A percentile compares a stretch with the other conserved stretches of the same genome.
These are phyloP conservation scores for Murina feae DNA, from an alignment of 2,113 vertebrate species.

Conservation along the genomic window DNA sequence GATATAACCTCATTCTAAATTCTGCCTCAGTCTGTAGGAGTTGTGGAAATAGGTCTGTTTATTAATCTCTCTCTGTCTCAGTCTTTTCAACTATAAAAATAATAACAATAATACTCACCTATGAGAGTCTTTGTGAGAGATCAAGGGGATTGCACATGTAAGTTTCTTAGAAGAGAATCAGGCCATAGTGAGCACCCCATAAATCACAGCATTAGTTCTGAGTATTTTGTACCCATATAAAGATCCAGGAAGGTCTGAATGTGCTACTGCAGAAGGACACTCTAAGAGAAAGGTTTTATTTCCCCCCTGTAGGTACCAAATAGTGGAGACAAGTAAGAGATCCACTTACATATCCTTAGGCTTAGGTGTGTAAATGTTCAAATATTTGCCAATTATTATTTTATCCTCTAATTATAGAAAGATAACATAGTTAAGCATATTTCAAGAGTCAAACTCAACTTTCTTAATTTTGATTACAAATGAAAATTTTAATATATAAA, in stretches of 20 bases:
- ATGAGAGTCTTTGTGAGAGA: not conserved
- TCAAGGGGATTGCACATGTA: not conserved
- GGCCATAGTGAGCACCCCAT: not conserved
- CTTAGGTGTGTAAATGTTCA: not conserved
- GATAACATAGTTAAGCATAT: not conserved
- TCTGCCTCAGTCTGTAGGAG: not conserved
- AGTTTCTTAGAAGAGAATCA: not conserved
- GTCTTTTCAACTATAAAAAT: not conserved
- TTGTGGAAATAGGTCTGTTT: not conserved
- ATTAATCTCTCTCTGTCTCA: not conserved
- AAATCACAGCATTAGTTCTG: not conserved
- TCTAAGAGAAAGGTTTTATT: not conserved
- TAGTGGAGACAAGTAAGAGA: not conserved
- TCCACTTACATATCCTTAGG: not conserved
- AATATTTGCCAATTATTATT: not conserved
- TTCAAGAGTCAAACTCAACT: not conserved
- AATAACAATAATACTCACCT: not conserved
- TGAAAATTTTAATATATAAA: not conserved
- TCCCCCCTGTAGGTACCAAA: not conserved
- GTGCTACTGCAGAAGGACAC: not conserved
- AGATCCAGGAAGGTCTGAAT: not conserved
- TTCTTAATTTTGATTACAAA: not conserved
- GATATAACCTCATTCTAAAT: not conserved
- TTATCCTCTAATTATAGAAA: not conserved
- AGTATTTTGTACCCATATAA: not conserved